Evolutionary conservation across 1,140 invertebrate genomes (phyloP).

Genomic region (Brevipalpus yothersi): DNA sequence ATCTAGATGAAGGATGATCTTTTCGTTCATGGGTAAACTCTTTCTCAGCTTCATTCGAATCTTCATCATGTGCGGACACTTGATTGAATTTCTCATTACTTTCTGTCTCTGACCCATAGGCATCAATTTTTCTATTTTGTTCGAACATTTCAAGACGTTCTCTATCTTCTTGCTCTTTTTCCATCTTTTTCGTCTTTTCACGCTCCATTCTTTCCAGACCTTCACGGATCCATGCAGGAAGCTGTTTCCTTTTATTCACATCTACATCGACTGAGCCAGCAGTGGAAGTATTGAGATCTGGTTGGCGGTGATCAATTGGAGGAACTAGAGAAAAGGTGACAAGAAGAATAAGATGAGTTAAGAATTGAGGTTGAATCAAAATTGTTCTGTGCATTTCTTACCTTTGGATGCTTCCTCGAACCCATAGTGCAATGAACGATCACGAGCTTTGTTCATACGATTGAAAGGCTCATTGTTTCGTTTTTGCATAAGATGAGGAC

Average conservation of each 20-base stretch:
- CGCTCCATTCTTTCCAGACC: conserved; percentile 90
- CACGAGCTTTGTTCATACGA: no score
- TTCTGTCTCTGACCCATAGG: no score
- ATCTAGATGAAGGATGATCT: conserved; percentile 15
- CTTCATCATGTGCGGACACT: conserved; percentile 1
- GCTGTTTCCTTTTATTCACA: conserved; percentile 60
- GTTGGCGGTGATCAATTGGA: no score
- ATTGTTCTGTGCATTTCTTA: no score
- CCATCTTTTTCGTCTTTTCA: conserved; percentile 67
- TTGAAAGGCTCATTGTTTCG: no score
- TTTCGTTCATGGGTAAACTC: conserved; percentile 13
- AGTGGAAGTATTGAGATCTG: no score
- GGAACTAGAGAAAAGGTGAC: no score
- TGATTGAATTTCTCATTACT: conserved; percentile 24
- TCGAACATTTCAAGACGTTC: conserved; percentile 30
- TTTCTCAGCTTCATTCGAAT: neutral
- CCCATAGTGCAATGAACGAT: no score
- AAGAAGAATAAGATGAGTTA: no score
- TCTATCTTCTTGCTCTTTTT: conserved; percentile 34
- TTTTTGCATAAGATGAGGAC: no score
- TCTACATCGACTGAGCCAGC: conserved; percentile 24
- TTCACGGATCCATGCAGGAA: conserved; percentile 87
- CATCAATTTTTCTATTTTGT: no score
- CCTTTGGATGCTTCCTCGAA: neutral
- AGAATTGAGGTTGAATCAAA: no score